A percentile compares a stretch with the other conserved stretches of the same genome.
Conservation (phyloP, 2,113 vertebrate species). For the Mystacornis crossleyi region DNA sequence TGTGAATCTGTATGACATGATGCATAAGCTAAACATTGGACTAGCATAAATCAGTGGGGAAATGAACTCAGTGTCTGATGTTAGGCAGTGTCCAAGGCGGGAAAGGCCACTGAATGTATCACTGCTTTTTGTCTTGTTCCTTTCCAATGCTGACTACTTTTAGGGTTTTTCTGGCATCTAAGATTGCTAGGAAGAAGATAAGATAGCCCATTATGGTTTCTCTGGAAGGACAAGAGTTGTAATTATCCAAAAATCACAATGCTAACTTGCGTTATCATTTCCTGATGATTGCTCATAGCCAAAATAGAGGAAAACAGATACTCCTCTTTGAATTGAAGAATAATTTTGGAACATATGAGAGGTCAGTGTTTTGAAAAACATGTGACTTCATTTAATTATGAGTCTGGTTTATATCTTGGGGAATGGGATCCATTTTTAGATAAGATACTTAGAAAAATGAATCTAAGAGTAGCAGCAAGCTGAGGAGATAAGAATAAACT, state of each 20-base stretch:
- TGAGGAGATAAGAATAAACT: neutral
- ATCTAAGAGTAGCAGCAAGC: neutral
- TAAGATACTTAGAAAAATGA: neutral
- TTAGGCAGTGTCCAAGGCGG: neutral
- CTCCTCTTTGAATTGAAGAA: neutral
- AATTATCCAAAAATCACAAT: slow-evolving; percentile 61
- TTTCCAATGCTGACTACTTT: slow-evolving; percentile 28
- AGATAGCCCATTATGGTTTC: neutral
- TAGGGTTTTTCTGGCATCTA: neutral
- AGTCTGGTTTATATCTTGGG: neutral
- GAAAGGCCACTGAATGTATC: neutral
- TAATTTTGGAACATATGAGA: neutral
- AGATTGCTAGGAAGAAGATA: neutral
- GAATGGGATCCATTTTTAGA: neutral
- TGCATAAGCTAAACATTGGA: neutral
- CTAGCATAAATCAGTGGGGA: neutral
- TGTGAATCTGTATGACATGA: neutral
- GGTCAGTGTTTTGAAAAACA: neutral
- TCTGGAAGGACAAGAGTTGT: slow-evolving; percentile 16
- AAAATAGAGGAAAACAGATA: slow-evolving; percentile 27
- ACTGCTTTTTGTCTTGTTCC: neutral
- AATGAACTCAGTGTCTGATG: neutral
- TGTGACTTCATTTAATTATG: neutral
- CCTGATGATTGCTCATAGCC: slow-evolving; percentile 6
- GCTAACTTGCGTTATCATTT: neutral